These are phyloP conservation scores for Coregonus clupeaformis DNA, from an alignment of 2,113 vertebrate species.

Conservation along the genomic window DNA sequence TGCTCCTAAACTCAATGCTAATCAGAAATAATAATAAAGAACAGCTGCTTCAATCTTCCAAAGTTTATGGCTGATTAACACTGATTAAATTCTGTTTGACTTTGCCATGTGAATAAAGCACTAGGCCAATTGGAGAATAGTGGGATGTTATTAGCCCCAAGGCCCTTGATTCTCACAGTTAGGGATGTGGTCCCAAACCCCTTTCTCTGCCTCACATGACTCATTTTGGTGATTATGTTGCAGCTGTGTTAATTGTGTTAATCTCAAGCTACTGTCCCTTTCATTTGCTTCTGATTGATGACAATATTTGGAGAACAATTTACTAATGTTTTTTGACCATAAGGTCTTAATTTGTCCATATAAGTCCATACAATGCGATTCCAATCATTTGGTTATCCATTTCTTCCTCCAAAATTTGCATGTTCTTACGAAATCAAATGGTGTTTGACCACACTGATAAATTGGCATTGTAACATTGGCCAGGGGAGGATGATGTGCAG, in stretches of 20 bases:
- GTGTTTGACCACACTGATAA: too few relatives aligned
- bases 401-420: too few relatives aligned
- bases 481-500: too few relatives aligned
- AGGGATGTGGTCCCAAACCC: constrained; percentile 38
- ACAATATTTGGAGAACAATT: not conserved
- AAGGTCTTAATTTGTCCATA: too few relatives aligned
- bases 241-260: constrained; percentile 18
- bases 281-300: constrained; percentile 6
- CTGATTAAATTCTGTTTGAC: constrained; percentile 65
- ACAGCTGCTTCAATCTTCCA: constrained; percentile 45
- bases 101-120: constrained; percentile 52
- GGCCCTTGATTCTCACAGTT: constrained; percentile 54
- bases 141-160: constrained; percentile 41
- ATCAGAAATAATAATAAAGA: constrained; percentile 47
- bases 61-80: constrained; percentile 72
- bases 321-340: too few relatives aligned
- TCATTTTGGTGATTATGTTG: constrained; percentile 23
- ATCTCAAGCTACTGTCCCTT: constrained; percentile 16
- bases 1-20: constrained; percentile 47
- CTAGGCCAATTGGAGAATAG: constrained; percentile 56
- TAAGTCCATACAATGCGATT: too few relatives aligned
- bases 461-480: too few relatives aligned
- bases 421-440: too few relatives aligned
- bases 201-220: constrained; percentile 15
- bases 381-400: too few relatives aligned